A percentile compares a stretch with the other conserved stretches of the same genome.
These are phyloP conservation scores for Lasaia peninsularis DNA, from an alignment of 1,140 invertebrate species.

Conservation along the genomic window DNA sequence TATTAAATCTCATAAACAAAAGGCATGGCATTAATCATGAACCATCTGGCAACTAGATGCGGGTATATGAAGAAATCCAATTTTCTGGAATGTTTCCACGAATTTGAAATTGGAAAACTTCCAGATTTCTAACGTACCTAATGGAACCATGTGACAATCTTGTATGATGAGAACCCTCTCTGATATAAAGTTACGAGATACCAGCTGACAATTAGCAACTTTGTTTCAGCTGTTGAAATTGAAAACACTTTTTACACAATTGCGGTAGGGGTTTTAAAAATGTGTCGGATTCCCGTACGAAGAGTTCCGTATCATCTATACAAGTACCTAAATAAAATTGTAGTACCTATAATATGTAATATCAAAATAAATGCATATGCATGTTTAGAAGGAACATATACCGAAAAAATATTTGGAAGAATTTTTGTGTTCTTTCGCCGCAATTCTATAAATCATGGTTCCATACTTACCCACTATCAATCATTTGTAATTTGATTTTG, in stretches of 20 bases:
- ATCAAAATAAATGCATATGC: too few relatives aligned
- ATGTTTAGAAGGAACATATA: too few relatives aligned
- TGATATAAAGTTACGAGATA: not conserved
- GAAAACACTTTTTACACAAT: not conserved
- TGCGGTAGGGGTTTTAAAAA: too few relatives aligned
- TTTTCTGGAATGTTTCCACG: slow-evolving; percentile 44
- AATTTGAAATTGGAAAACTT: slow-evolving; percentile 48
- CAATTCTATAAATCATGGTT: too few relatives aligned
- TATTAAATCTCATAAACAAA: slow-evolving; percentile 29
- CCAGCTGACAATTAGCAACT: not conserved
- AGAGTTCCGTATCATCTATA: too few relatives aligned
- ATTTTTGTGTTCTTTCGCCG: too few relatives aligned
- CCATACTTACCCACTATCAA: too few relatives aligned
- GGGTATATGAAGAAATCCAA: slow-evolving; percentile 42
- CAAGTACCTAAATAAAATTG: too few relatives aligned
- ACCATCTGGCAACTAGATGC: slow-evolving; percentile 34
- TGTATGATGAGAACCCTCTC: not conserved
- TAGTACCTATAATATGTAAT: too few relatives aligned
- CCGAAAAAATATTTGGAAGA: too few relatives aligned
- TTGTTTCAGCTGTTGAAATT: not conserved
- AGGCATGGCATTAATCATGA: slow-evolving; percentile 35
- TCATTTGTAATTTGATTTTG: too few relatives aligned
- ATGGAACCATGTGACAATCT: slow-evolving; percentile 29
- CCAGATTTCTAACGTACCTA: slow-evolving; percentile 43
- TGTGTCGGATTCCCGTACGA: too few relatives aligned